Evolutionary conservation across 2,113 vertebrate species (phyloP).

Genomic region (Gracilinanus agilis): DNA sequence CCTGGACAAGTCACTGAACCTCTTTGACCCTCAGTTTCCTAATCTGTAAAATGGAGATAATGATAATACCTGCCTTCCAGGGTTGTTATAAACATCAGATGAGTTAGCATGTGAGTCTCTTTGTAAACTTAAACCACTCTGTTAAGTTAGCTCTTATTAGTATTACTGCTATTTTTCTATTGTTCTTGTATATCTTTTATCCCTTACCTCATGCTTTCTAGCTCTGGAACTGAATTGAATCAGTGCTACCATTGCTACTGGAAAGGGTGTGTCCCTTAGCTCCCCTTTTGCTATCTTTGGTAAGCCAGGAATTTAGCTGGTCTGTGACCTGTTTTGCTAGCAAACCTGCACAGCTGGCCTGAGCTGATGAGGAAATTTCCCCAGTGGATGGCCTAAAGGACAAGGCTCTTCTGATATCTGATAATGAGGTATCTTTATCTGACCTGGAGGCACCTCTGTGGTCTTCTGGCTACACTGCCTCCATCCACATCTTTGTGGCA

Average conservation of each 20-base stretch:
- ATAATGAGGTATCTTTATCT: not conserved
- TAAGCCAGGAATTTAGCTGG: not conserved
- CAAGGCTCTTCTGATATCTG: not conserved
- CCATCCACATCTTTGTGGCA: not conserved
- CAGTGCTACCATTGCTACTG: not conserved
- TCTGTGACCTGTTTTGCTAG: not conserved
- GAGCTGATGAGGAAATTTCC: not conserved
- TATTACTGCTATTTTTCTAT: not conserved
- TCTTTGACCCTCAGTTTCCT: not conserved
- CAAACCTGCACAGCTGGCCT: not conserved
- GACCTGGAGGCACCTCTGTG: not conserved
- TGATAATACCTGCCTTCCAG: not conserved
- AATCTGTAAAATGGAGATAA: not conserved
- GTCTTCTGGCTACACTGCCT: not conserved
- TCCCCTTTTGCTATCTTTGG: not conserved
- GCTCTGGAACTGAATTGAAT: not conserved
- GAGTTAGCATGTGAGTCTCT: not conserved
- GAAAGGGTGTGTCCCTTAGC: not conserved
- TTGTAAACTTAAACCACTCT: not conserved
- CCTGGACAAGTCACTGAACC: not conserved
- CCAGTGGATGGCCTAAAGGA: not conserved
- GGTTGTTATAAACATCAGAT: not conserved
- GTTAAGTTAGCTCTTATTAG: not conserved
- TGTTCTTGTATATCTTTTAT: not conserved
- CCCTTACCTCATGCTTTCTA: not conserved